Base-by-base conservation (phyloP, 2,797 vertebrate genomes). In the Ambastaia sidthimunki region DNA sequence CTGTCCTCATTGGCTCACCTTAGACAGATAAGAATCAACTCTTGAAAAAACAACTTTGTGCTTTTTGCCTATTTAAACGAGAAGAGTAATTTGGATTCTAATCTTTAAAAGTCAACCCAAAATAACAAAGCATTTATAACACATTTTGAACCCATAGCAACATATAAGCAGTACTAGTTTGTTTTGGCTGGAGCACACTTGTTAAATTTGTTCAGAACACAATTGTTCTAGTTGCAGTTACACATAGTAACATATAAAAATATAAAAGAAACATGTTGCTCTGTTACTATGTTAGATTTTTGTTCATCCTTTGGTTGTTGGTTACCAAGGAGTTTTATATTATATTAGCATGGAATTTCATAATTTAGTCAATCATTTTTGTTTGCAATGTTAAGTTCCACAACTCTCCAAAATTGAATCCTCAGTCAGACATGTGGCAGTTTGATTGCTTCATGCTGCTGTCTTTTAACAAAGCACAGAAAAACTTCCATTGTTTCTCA, bases 341-440 rank as follows among this genome's bases (percentile, higher is more conserved):
- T 3, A 25, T 28, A 23, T 62, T 62, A 31, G 13, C 59, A 62
- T 28, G 15, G 5, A 31, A 6, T 31, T 62, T 62, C 16, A 18
- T 28, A 28, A 15, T 60, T 60, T 60, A 23, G 16, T 16, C 2
- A 37, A 18, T 31, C 7, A 18, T 63, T 31, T 34, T 63, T 63
- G 60, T 31, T 18, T 31, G 7, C 25, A n/a, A 63, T 7, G 63
- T 66, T 55, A 63, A 74, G 69, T 55, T 16, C 7, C 13, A 15
- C 18, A 11, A 9, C 48, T 44, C 15, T 55, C n/a, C n/a, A n/a
- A 44, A 59, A 68, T 19, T 6, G 47, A 71, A 50, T 3, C 31
- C 57, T 37, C 75, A 52, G 48, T 74, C 78, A 84, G 85, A 82
- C 82, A 9, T 82, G 62, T 75, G 74, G 82, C 68, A 41, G 78